These are phyloP conservation scores for Mechanitis mazaeus DNA, from an alignment of 2,888 invertebrate genomes.

Conservation along the genomic window DNA sequence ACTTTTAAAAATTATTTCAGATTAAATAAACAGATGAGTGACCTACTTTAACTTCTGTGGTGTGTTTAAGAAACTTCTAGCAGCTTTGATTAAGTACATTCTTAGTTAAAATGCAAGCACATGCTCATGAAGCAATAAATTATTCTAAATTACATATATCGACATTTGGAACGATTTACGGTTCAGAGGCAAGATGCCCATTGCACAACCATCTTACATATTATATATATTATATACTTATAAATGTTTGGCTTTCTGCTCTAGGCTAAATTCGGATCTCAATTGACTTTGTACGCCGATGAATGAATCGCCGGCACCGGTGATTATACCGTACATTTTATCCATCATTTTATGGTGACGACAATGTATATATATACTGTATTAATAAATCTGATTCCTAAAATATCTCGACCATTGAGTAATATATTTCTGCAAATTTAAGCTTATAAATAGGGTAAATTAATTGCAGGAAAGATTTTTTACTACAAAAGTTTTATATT, in stretches of 20 bases:
- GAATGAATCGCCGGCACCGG: conserved; percentile 52
- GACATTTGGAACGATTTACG: conserved; percentile 28
- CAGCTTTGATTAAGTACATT: not conserved
- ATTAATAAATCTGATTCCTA: no score
- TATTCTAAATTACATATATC: conserved; percentile 32
- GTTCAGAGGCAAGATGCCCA: conserved; percentile 27
- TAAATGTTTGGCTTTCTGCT: conserved; percentile 47
- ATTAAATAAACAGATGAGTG: conserved; percentile 20
- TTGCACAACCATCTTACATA: conserved; percentile 30
- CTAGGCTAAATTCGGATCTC: conserved; percentile 63
- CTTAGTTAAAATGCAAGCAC: conserved; percentile 19
- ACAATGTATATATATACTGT: conserved; percentile 17
- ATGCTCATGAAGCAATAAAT: conserved; percentile 32
- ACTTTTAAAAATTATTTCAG: conserved; percentile 18
- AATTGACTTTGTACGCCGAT: conserved; percentile 65
- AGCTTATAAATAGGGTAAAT: no score
- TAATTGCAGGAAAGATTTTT: no score
- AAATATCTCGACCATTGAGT: no score
- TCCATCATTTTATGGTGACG: conserved; percentile 39
- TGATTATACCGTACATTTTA: conserved; percentile 40
- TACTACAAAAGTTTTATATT: not conserved
- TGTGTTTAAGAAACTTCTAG: no score
- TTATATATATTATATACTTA: conserved; percentile 1
- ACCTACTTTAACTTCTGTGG: conserved; percentile 1
- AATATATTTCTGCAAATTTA: no score